A percentile compares a stretch with the other conserved stretches of the same genome.
Evolutionary conservation across 2,797 vertebrate genomes (phyloP).

Genomic region (Buphagus erythrorhynchus): DNA sequence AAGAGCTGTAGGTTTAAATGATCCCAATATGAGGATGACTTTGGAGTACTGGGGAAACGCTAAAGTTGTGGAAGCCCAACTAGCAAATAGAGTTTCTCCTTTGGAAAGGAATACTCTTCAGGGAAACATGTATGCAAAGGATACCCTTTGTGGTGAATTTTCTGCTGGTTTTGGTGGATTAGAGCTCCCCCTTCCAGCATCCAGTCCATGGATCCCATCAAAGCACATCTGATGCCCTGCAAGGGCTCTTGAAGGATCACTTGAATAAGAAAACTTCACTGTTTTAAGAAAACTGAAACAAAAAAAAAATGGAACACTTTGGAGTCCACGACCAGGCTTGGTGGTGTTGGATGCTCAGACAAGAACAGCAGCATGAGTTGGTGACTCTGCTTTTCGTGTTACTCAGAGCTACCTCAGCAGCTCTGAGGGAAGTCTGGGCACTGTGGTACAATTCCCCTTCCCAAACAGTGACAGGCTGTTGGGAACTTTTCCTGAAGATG

Average conservation of each 20-base stretch:
- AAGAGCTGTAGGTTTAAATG: neutral
- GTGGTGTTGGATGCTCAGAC: neutral
- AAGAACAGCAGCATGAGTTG: neutral
- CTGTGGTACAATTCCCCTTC: neutral
- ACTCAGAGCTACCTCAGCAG: neutral
- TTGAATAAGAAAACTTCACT: neutral
- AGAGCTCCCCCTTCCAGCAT: neutral
- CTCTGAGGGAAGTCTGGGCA: neutral
- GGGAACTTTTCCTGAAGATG: neutral
- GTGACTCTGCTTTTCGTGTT: neutral
- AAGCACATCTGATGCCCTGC: neutral
- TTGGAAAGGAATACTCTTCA: neutral
- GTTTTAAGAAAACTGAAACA: neutral
- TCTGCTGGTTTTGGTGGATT: neutral
- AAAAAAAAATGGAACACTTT: neutral
- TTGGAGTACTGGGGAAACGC: neutral
- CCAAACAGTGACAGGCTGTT: neutral
- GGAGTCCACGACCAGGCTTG: neutral
- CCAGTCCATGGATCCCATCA: neutral
- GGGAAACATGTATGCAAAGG: neutral
- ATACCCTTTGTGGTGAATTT: neutral
- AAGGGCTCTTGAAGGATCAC: neutral
- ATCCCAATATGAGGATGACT: neutral
- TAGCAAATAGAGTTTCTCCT: neutral
- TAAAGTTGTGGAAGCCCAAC: neutral